Conservation (phyloP, 2,888 invertebrate genomes). For the Yponomeuta evonymella region DNA sequence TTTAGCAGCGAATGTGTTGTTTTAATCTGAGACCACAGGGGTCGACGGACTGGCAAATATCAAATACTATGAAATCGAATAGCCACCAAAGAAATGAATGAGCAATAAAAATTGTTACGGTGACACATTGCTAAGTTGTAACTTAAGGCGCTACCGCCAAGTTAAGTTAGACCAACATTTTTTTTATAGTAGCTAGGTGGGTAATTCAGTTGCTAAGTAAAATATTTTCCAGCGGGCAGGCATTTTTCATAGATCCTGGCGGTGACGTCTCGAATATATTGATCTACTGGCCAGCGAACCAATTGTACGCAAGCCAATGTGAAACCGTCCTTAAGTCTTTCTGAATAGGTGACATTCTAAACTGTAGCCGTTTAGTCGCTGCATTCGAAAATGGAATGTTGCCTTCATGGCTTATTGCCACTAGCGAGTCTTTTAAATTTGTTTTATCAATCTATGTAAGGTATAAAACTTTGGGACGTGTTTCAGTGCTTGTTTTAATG, state of each 20-base stretch:
- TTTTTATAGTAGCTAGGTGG: not conserved
- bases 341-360: not conserved
- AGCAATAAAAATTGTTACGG: not conserved
- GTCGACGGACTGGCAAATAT: too few species aligned
- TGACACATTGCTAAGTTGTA: not conserved
- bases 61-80: too few species aligned
- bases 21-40: too few species aligned
- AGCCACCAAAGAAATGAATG: not conserved
- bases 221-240: not conserved
- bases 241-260: not conserved
- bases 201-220: not conserved
- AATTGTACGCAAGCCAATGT: not conserved
- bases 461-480: not conserved
- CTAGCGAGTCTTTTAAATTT: not conserved
- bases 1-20: too few species aligned
- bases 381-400: not conserved
- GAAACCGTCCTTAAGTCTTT: not conserved
- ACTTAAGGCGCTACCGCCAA: not conserved
- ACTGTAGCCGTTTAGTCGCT: not conserved
- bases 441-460: not conserved
- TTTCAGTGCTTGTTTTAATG: too few species aligned
- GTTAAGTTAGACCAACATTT: not conserved
- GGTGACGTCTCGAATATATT: not conserved
- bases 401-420: not conserved
- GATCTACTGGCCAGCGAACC: not conserved